Evolutionary conservation across 1,140 invertebrate species (phyloP).

Genomic region (Drosophila erecta): DNA sequence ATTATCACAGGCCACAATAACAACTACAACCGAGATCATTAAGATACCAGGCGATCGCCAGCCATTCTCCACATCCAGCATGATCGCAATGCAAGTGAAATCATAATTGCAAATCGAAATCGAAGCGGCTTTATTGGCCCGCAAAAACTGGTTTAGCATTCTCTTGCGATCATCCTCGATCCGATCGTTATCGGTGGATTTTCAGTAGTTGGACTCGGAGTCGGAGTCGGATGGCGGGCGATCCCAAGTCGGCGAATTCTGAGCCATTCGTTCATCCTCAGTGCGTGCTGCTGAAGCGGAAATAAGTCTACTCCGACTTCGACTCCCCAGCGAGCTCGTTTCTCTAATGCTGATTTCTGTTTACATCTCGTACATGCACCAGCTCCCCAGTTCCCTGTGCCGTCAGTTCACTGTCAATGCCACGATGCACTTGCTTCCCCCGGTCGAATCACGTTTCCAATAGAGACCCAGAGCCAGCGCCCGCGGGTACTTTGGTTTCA

Average conservation of each 20-base stretch:
- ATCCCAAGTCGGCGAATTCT: constrained; percentile 43
- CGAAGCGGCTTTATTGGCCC: constrained; percentile 51
- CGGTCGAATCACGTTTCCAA: constrained; percentile 56
- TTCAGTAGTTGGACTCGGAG: background rate
- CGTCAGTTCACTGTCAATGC: constrained; percentile 15
- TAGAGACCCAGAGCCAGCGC: constrained; percentile 9
- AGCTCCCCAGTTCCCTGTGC: constrained; percentile 2
- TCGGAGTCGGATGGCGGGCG: background rate
- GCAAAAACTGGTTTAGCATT: constrained; percentile 68
- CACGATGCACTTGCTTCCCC: constrained; percentile 45
- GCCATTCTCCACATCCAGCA: constrained; percentile 27
- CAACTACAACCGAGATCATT: constrained; percentile 25
- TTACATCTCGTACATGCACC: constrained; percentile 29
- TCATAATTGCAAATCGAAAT: constrained; percentile 77
- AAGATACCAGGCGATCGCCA: constrained; percentile 28
- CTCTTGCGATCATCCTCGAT: constrained; percentile 38
- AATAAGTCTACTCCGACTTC: constrained; percentile 35
- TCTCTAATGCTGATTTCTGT: constrained; percentile 41
- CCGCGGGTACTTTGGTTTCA: constrained; percentile 42
- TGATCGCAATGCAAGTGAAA: constrained; percentile 71
- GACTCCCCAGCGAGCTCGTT: constrained; percentile 30
- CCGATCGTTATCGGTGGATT: constrained; percentile 12
- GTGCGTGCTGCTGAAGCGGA: constrained; percentile 73
- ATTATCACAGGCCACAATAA: constrained; percentile 34
- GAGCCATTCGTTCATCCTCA: constrained; percentile 75